A percentile compares a stretch with the other conserved stretches of the same genome.
These are phyloP conservation scores for Megaptera novaeangliae DNA, from an alignment of 2,113 vertebrate species.

Conservation along the genomic window DNA sequence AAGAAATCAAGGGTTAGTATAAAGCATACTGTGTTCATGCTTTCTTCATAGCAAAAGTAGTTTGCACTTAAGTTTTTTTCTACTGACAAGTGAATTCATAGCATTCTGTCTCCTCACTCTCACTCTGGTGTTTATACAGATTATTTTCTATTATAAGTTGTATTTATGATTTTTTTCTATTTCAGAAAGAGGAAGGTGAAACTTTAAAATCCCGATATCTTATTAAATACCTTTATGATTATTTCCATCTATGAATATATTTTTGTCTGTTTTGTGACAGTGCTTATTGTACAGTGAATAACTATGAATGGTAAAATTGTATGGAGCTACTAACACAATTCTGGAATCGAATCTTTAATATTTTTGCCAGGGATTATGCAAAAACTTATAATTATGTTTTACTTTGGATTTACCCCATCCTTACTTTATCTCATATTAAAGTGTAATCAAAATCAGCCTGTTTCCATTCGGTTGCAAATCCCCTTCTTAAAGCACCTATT, in stretches of 20 bases:
- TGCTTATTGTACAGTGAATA: constrained; percentile 1
- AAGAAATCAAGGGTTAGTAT: background rate
- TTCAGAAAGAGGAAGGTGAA: constrained; percentile 5
- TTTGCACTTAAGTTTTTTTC: background rate
- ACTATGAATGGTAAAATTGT: constrained; percentile 60
- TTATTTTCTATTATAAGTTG: constrained; percentile 30
- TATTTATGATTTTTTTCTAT: background rate
- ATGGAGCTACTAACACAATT: constrained; percentile 63
- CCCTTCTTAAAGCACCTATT: constrained; percentile 75
- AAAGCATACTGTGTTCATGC: background rate
- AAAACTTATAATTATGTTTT: constrained; percentile 74
- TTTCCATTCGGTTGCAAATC: constrained; percentile 75
- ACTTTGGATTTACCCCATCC: constrained; percentile 68
- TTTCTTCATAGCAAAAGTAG: background rate
- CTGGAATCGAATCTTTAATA: constrained; percentile 77
- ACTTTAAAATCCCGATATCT: constrained; percentile 17
- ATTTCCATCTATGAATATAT: background rate
- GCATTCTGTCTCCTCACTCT: background rate
- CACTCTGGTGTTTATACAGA: background rate
- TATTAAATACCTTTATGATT: constrained; percentile 33
- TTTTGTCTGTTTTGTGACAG: constrained; percentile 30
- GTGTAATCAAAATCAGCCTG: constrained; percentile 76
- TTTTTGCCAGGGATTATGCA: constrained; percentile 72
- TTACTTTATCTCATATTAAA: constrained; percentile 76
- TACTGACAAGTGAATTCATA: background rate